These are phyloP conservation scores for Orbicella faveolata DNA, from an alignment of 64 coral and sea anemone genomes.

Conservation along the genomic window DNA sequence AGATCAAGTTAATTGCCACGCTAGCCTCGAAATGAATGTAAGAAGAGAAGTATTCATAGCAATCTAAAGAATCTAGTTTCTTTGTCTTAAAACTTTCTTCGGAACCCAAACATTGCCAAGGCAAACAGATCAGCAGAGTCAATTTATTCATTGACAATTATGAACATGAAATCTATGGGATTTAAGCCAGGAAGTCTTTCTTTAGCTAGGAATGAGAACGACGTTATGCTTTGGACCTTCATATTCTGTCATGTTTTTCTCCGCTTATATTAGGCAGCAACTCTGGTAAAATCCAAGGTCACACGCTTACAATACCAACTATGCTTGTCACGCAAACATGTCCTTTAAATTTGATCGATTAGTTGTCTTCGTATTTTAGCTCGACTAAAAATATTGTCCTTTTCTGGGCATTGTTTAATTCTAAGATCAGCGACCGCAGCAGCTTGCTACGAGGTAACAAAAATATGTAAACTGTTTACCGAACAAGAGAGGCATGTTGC, in stretches of 20 bases:
- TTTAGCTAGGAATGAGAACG: background rate
- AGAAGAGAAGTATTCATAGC: background rate
- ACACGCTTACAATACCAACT: background rate
- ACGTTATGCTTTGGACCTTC: background rate
- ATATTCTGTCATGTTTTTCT: background rate
- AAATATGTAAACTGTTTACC: background rate
- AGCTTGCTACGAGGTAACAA: background rate
- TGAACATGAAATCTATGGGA: background rate
- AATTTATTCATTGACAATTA: background rate
- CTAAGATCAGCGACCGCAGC: background rate
- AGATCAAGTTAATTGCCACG: background rate
- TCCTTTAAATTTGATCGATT: background rate
- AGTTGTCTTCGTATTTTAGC: background rate
- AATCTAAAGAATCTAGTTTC: slow-evolving; percentile 17
- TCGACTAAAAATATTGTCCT: background rate
- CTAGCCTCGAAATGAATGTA: background rate
- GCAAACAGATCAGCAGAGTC: background rate
- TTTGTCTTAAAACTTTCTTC: slow-evolving; percentile 4
- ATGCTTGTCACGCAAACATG: background rate
- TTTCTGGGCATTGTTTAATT: slow-evolving; percentile 29
- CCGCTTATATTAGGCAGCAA: background rate
- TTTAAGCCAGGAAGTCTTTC: background rate
- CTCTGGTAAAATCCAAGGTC: slow-evolving; percentile 4
- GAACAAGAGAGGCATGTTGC: background rate
- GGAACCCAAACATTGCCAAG: background rate